Evolutionary conservation across 2,113 vertebrate genomes (phyloP).

Genomic region (Ornithorhynchus anatinus): DNA sequence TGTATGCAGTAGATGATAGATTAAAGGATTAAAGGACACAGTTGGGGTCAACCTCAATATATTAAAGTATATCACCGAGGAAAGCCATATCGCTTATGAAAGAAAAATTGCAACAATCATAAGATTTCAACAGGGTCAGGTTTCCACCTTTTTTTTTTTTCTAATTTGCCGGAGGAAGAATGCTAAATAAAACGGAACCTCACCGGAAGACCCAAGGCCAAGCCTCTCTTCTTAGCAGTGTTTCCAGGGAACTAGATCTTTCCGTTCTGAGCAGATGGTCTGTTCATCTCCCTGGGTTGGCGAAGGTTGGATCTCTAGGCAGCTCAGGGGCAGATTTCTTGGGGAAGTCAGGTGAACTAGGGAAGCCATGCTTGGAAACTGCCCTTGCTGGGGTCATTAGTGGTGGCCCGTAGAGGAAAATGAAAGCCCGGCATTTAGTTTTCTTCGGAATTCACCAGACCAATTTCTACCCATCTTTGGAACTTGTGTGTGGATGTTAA

Average conservation of each 20-base stretch:
- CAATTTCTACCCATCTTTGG: no score
- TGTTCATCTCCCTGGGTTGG: conserved; percentile 1
- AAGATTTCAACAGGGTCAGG: conserved; percentile 16
- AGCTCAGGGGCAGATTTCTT: not conserved
- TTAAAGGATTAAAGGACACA: conserved; percentile 41
- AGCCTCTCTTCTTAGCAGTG: no score
- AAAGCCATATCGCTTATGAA: conserved; percentile 30
- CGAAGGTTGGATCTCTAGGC: not conserved
- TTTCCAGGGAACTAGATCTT: conserved; percentile 42
- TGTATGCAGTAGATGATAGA: not conserved
- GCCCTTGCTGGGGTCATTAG: rapidly evolving
- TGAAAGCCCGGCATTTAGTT: no score
- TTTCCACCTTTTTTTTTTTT: not conserved
- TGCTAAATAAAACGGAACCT: conserved; percentile 28
- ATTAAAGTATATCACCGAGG: conserved; percentile 22
- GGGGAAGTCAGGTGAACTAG: not conserved
- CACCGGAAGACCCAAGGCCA: conserved; percentile 4
- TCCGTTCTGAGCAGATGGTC: conserved; percentile 17
- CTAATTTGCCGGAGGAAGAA: not conserved
- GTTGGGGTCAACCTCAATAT: conserved; percentile 3
- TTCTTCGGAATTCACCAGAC: no score
- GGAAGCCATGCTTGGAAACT: not conserved
- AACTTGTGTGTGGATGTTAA: no score
- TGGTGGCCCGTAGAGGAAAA: no score
- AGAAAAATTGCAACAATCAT: conserved; percentile 27